phyloP scores from a whole-genome alignment of 2,888 invertebrate genomes.

The Phorcus lineatus region DNA sequence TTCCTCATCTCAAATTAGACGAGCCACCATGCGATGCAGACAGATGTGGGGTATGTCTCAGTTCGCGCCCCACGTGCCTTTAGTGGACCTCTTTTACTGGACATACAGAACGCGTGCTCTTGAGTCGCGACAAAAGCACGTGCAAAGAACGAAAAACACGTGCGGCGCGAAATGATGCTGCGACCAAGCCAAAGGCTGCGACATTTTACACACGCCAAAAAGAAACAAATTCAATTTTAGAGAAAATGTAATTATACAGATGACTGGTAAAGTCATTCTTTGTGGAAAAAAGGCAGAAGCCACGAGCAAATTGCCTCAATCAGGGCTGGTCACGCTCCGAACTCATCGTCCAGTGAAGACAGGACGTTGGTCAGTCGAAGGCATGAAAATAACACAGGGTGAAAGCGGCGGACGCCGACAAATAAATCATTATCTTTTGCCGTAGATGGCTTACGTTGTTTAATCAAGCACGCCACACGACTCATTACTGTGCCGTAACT shows the following conservation, averaged over 20 bases:
- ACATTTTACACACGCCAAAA: conserved; percentile 14
- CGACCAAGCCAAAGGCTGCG: conserved; percentile 18
- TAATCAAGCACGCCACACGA: not conserved
- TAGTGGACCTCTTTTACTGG: not conserved
- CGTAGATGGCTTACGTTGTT: not conserved
- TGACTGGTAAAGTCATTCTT: conserved; percentile 16
- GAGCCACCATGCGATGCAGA: not conserved
- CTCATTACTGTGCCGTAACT: not conserved
- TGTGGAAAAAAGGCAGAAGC: conserved; percentile 4
- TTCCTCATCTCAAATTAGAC: not conserved
- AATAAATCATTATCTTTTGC: not conserved
- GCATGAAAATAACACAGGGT: not conserved
- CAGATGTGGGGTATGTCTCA: not conserved
- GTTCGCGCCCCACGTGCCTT: not conserved
- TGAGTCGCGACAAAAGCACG: not conserved
- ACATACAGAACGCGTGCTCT: not conserved
- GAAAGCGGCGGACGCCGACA: not conserved
- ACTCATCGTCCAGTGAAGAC: not conserved
- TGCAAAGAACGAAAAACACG: not conserved
- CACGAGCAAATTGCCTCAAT: conserved; percentile 12
- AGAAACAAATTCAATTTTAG: conserved; percentile 25
- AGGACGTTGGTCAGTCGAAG: not conserved
- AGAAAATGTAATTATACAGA: conserved; percentile 17
- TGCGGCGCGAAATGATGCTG: not conserved
- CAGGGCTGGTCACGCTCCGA: not conserved